phyloP scores from a whole-genome alignment of 2,888 invertebrate genomes.

The Caenorhabditis macrosperma region DNA sequence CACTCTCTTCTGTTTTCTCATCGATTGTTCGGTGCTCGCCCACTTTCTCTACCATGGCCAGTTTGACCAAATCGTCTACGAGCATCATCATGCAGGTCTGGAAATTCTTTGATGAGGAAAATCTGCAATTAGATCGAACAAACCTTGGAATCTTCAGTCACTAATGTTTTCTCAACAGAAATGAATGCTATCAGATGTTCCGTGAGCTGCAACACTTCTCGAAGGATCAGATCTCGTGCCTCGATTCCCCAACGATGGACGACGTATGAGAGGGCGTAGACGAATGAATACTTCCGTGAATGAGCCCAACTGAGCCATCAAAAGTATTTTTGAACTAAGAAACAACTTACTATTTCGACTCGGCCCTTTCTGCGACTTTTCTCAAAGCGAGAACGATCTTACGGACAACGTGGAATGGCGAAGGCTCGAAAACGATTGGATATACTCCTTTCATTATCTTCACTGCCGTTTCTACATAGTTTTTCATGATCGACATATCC shows the following conservation, averaged over 20 bases:
- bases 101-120: background rate
- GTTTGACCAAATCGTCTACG: constrained; percentile 29
- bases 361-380: background rate
- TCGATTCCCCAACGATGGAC: constrained; percentile 36
- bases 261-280: constrained; percentile 8
- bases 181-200: constrained; percentile 4
- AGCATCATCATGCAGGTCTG: constrained; percentile 30
- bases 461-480: constrained; percentile 30
- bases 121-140: background rate
- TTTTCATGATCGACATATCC: background rate
- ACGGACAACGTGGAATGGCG: background rate
- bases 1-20: background rate
- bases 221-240: constrained; percentile 28
- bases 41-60: constrained; percentile 21
- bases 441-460: constrained; percentile 27
- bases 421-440: constrained; percentile 12
- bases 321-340: background rate
- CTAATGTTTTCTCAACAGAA: background rate
- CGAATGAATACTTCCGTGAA: constrained; percentile 22
- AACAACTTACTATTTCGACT: background rate
- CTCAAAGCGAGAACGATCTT: constrained; percentile 7
- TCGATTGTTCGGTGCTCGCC: constrained; percentile 15
- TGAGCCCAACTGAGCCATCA: constrained; percentile 33
- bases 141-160: constrained; percentile 22
- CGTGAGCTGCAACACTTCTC: background rate